A percentile compares a stretch with the other conserved stretches of the same genome.
phyloP scores from a whole-genome alignment of 2,888 invertebrate species.

The Sarcophaga caerulescens region DNA sequence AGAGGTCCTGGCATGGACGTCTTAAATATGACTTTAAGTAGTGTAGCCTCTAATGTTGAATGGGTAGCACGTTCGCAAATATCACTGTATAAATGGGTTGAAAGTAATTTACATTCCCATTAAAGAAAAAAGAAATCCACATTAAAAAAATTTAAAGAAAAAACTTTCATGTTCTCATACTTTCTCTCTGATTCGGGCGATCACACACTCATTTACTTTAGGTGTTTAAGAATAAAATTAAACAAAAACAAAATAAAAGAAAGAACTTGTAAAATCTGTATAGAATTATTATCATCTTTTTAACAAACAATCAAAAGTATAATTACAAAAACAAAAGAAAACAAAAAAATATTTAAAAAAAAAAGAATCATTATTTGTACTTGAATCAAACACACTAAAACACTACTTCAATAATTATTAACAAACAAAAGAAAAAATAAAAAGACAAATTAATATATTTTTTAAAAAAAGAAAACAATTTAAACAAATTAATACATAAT shows the following conservation, averaged over 20 bases:
- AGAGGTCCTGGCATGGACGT: constrained; percentile 80
- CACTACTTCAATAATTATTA: constrained; percentile 7
- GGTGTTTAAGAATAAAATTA: not conserved
- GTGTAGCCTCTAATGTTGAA: constrained; percentile 81
- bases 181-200: not conserved
- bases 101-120: constrained; percentile 78
- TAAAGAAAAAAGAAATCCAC: constrained; percentile 70
- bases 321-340: constrained; percentile 28
- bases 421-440: constrained; percentile 14
- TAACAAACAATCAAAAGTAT: constrained; percentile 57
- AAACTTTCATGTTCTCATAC: not conserved
- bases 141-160: no score
- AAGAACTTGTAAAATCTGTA: constrained; percentile 66
- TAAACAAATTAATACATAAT: constrained; percentile 41
- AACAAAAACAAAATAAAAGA: not conserved
- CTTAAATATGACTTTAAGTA: constrained; percentile 81
- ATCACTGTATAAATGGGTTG: constrained; percentile 81
- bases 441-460: constrained; percentile 17
- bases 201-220: not conserved
- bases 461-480: constrained; percentile 11
- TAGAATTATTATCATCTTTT: constrained; percentile 62
- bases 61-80: constrained; percentile 81
- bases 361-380: constrained; percentile 49
- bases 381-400: constrained; percentile 38
- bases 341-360: constrained; percentile 16